Base-by-base conservation (phyloP, 2,797 vertebrate species). In the Mus spretus region DNA sequence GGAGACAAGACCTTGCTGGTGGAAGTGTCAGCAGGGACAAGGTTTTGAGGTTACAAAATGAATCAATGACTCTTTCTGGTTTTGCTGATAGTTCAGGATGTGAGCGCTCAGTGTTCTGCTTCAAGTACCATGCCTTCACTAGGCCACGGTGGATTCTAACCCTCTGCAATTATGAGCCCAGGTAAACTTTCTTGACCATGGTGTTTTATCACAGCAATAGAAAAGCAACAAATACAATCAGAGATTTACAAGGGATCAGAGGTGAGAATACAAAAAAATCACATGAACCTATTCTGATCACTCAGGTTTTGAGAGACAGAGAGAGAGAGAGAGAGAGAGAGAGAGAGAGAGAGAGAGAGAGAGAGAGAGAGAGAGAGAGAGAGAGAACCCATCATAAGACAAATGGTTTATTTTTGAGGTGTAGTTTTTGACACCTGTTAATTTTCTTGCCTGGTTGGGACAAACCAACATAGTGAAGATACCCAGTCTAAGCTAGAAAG, bases 211-310 rank as follows among this genome's bases (percentile, higher is more conserved):
- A 50, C 28, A 85, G 44, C 17, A 85, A n/a, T 22, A 47, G 44
- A 50, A 67, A 65, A 50, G 17, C 8, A 50, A 67, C 31, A n/a
- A 8, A 50, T 67, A 50, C 6, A 14, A 28, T 67, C 28, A n/a
- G 15, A n/a, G 67, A 70, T n/a, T 61, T 11, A 92, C 75, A 34
- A 95, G 90, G 63, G 37, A 65, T 26, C 74, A 75, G 17, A 82
- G 40, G 67, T 6, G 3, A 77, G 74, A 90, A 47, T 93, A 47
- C 7, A 6, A 94, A 72, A 59, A 90, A 91, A 86, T 92, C 47
- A 67, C 59, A 40, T 2, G 10, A 80, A n/a, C 12, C n/a, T 10
- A 63, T 57, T 6, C 8, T 55, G 70, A 83, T 20, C 6, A 40
- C 15, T 89, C 17, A 57, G 50, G 22, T 44, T 19, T 34, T 89